Conservation (phyloP, 2,113 vertebrate species). For the Grammomys surdaster region DNA sequence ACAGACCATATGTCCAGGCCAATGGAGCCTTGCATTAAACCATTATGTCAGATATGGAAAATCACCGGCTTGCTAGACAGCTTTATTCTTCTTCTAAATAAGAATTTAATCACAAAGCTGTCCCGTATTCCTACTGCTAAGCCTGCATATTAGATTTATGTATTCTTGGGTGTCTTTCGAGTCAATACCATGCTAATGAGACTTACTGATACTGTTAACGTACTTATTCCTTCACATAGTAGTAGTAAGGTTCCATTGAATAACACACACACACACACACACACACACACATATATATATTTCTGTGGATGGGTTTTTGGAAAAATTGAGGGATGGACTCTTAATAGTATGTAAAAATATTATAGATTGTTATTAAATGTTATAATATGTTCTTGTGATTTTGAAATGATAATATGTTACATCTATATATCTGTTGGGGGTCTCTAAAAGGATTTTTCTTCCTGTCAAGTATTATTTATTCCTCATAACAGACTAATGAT, state of each 20-base stretch:
- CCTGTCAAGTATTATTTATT: constrained; percentile 15
- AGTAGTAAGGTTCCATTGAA: background rate
- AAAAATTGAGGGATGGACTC: background rate
- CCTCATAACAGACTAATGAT: background rate
- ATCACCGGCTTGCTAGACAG: too few species aligned
- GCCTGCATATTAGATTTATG: background rate
- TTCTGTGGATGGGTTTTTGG: background rate
- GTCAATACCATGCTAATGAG: background rate
- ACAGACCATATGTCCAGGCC: background rate
- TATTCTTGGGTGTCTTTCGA: background rate
- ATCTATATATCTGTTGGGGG: background rate
- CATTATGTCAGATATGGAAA: background rate
- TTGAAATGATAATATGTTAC: background rate
- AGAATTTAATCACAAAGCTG: background rate
- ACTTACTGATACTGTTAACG: background rate
- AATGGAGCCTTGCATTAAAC: background rate
- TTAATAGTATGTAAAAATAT: background rate
- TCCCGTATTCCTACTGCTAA: background rate
- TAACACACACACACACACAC: background rate
- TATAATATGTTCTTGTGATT: background rate
- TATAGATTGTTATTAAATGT: background rate
- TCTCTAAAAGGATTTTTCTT: background rate
- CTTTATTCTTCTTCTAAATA: background rate
- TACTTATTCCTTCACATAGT: background rate
- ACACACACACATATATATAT: background rate